phyloP scores from a whole-genome alignment of 2,113 vertebrate genomes.

The Lonchura striata region DNA sequence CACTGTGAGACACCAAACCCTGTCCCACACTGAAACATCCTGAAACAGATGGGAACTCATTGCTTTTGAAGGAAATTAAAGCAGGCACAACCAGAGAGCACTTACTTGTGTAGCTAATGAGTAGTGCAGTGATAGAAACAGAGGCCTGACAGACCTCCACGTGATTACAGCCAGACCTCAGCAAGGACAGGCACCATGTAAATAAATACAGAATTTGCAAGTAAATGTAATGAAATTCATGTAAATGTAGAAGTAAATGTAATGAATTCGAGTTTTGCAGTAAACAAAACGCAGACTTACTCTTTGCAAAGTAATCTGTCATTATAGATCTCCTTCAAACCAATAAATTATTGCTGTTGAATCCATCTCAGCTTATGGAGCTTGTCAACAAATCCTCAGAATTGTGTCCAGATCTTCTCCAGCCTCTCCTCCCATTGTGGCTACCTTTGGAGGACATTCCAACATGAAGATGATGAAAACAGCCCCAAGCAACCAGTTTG shows the following conservation, averaged over 20 bases:
- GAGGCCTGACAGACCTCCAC: background rate
- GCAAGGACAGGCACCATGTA: slow-evolving; percentile 45
- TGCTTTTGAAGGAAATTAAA: background rate
- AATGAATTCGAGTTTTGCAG: background rate
- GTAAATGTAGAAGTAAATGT: slow-evolving; percentile 39
- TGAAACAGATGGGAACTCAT: background rate
- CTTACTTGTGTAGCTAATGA: background rate
- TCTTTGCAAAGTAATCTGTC: background rate
- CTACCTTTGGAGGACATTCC: background rate
- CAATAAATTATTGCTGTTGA: background rate
- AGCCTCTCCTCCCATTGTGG: background rate
- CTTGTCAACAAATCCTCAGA: background rate
- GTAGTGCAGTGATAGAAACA: background rate
- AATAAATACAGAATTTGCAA: slow-evolving; percentile 60
- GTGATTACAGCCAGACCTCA: background rate
- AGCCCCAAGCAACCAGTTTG: slow-evolving; percentile 13
- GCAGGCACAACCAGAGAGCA: background rate
- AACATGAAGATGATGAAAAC: background rate
- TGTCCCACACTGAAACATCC: background rate
- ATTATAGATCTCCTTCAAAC: background rate
- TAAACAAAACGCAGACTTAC: slow-evolving; percentile 18
- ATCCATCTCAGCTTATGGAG: background rate
- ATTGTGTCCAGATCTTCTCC: background rate
- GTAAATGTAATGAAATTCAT: slow-evolving; percentile 57
- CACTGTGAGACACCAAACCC: rapidly evolving